Evolutionary conservation across 2,797 vertebrate species (phyloP).

Genomic region (Lateolabrax maculatus): DNA sequence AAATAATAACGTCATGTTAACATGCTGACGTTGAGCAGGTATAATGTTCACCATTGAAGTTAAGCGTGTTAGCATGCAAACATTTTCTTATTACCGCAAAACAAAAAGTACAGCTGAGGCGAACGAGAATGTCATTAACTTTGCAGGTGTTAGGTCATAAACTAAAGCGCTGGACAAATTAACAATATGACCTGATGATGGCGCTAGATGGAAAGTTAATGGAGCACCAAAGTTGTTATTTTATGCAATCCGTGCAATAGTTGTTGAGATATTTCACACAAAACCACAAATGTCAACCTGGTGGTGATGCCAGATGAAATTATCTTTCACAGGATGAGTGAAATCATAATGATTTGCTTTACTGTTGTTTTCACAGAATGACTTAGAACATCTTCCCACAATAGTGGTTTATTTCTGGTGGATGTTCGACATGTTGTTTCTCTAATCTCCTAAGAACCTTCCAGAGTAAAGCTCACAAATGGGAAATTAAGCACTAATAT

Average conservation of each 20-base stretch:
- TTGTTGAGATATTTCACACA: background rate
- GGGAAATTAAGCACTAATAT: background rate
- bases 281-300: background rate
- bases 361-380: background rate
- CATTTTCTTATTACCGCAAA: background rate
- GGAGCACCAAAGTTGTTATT: background rate
- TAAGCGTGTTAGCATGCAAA: background rate
- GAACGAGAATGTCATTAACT: background rate
- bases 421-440: slow-evolving; percentile 1
- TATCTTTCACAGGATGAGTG: background rate
- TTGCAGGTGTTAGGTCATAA: background rate
- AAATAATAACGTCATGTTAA: background rate
- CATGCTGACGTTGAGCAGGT: background rate
- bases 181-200: background rate
- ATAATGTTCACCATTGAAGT: background rate
- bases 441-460: slow-evolving; percentile 1
- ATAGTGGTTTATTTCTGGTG: background rate
- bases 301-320: background rate
- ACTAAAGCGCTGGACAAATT: background rate
- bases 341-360: background rate
- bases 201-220: background rate
- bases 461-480: slow-evolving; percentile 16
- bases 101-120: background rate
- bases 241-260: background rate
- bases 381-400: background rate